phyloP scores from a whole-genome alignment of 2,797 vertebrate species.

The Protonibea diacanthus region DNA sequence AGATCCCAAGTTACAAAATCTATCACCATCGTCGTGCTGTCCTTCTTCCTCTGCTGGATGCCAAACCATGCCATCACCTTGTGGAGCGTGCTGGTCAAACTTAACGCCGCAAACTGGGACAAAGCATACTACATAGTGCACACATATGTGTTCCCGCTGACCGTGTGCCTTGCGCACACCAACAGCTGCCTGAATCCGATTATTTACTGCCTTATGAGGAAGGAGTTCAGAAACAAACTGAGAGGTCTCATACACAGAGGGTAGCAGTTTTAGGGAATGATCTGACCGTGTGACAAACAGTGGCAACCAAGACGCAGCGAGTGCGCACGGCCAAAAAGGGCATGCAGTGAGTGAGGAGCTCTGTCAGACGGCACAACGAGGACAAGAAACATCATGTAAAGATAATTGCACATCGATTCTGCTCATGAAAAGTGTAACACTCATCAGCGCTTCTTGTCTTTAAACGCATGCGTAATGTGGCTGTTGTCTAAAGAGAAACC shows the following conservation, averaged over 20 bases:
- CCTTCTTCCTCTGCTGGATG: slow-evolving; percentile 86
- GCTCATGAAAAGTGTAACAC: background rate
- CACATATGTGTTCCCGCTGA: slow-evolving; percentile 86
- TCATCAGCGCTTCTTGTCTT: slow-evolving; percentile 11
- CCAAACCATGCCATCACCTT: slow-evolving; percentile 85
- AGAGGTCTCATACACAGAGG: slow-evolving; percentile 67
- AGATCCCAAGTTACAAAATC: slow-evolving; percentile 83
- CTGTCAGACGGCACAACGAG: background rate
- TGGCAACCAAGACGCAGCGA: slow-evolving; percentile 34
- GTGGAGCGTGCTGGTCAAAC: slow-evolving; percentile 87
- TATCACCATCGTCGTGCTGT: slow-evolving; percentile 82
- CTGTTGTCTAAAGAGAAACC: background rate
- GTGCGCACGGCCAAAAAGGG: background rate
- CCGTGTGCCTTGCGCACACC: slow-evolving; percentile 86
- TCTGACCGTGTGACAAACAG: background rate
- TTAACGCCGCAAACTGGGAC: slow-evolving; percentile 83
- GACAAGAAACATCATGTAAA: background rate
- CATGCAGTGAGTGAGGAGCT: background rate
- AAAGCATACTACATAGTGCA: slow-evolving; percentile 84
- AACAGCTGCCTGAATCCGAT: slow-evolving; percentile 88
- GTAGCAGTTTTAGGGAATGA: slow-evolving; percentile 6
- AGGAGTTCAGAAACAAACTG: slow-evolving; percentile 83
- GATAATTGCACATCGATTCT: background rate
- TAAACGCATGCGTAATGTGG: slow-evolving; percentile 3
- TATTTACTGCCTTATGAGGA: slow-evolving; percentile 86